phyloP scores from a whole-genome alignment of 2,888 invertebrate genomes.

The Dicycla oo region DNA sequence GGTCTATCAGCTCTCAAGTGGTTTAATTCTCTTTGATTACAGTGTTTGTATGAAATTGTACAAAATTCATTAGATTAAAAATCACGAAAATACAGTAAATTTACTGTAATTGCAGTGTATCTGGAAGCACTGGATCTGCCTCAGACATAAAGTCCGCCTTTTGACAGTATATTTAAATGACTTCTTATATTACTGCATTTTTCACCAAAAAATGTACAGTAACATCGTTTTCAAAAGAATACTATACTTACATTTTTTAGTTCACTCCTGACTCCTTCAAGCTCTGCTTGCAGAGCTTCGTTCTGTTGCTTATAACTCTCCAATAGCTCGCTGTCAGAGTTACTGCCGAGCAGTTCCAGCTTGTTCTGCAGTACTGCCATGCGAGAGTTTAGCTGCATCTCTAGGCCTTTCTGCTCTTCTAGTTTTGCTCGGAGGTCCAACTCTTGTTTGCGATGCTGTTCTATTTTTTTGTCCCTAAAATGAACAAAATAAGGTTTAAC shows the following conservation, averaged over 20 bases:
- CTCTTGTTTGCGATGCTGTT: conserved; percentile 84
- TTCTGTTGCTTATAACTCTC: conserved; percentile 81
- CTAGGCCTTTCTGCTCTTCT: conserved; percentile 84
- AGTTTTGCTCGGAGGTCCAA: conserved; percentile 79
- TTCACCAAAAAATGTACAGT: not conserved
- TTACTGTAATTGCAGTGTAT: too few species aligned
- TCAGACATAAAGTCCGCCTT: too few species aligned
- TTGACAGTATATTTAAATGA: too few species aligned
- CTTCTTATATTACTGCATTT: not conserved
- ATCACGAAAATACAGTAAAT: too few species aligned
- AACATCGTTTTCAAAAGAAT: not conserved
- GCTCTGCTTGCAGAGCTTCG: conserved; percentile 79
- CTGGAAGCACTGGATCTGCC: too few species aligned
- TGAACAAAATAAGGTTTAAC: not conserved
- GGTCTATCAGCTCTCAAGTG: too few species aligned
- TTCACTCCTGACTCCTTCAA: conserved; percentile 80
- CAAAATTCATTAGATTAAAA: too few species aligned
- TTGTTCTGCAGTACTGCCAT: conserved; percentile 84
- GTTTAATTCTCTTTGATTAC: too few species aligned
- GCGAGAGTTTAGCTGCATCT: conserved; percentile 83
- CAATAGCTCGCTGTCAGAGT: conserved; percentile 77
- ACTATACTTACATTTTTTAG: conserved; percentile 70
- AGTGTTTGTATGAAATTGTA: too few species aligned
- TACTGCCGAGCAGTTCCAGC: conserved; percentile 78
- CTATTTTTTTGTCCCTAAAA: conserved; percentile 83